Evolutionary conservation across 1,140 invertebrate species (phyloP).

Genomic region (Lasioglossum albipes): DNA sequence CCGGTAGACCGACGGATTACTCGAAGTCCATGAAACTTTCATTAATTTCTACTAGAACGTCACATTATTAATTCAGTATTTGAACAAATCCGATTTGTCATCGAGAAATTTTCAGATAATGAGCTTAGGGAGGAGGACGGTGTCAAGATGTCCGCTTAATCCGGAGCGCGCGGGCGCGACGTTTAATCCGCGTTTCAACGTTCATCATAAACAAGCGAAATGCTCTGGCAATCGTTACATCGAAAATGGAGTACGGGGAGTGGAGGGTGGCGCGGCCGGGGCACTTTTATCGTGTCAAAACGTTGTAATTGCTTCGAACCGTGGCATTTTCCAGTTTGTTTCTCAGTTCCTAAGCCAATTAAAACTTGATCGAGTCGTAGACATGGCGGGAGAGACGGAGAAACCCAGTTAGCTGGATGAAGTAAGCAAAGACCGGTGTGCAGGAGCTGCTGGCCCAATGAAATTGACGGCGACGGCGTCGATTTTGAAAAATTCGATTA

Average conservation of each 20-base stretch:
- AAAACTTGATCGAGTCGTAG: conserved; percentile 51
- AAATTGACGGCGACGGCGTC: conserved; percentile 44
- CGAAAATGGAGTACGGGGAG: neutral
- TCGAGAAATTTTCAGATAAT: neutral
- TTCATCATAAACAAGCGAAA: neutral
- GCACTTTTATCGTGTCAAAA: conserved; percentile 17
- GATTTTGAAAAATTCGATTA: conserved; percentile 65
- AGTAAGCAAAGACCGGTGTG: conserved; percentile 5
- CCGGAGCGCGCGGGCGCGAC: neutral
- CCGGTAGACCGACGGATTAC: neutral
- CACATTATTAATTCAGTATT: neutral
- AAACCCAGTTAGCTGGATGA: neutral
- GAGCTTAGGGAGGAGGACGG: neutral
- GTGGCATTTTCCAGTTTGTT: conserved; percentile 53
- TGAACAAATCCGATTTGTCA: neutral
- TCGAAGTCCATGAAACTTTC: neutral
- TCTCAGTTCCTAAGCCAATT: conserved; percentile 51
- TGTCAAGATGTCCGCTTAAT: neutral
- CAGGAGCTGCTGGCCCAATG: conserved; percentile 43
- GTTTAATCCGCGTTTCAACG: neutral
- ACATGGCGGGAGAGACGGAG: neutral
- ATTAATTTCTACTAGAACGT: neutral
- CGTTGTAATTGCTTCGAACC: conserved; percentile 37
- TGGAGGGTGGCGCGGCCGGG: neutral
- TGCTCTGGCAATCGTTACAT: neutral